Base-by-base conservation (phyloP, 2,797 vertebrate genomes). In the Argya squamiceps region DNA sequence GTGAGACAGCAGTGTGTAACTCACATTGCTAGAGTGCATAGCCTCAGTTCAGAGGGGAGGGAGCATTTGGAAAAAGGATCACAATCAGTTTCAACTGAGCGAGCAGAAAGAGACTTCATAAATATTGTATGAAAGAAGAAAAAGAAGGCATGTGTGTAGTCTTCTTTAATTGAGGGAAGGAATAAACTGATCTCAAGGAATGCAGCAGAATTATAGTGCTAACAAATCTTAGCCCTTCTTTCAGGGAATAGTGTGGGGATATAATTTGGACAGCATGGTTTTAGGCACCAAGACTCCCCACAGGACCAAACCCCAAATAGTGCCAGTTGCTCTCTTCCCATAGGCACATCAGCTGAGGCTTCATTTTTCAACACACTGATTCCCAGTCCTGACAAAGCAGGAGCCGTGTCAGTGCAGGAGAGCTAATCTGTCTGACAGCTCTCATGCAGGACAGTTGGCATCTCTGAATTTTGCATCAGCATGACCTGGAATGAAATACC, bases 391-490 rank as follows among this genome's bases (percentile, higher is more conserved):
- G 95, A 88, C 83, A 81, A 89, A 95, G 93, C 37, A 87, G 87
- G 47, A 74, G 80, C 88, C 94, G 55, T 63, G 46, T 97, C 90
- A 96, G 78, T 22, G 64, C 47, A 68, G 67, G 30, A 88, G 52
- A n/a, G 60, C 84, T 96, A 92, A 97, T 97, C 95, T 96, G 76
- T 78, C 84, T 97, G 97, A 97, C 97, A 96, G 97, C 62, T 94
- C 82, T 94, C 92, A 93, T 55, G 68, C 88, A 92, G 95, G 97
- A 97, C 97, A 97, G 95, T 97, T 97, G 97, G 97, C 93, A 80
- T 76, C 76, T 92, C 91, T 97, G 93, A 97, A 97, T 97, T 97
- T 97, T 97, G 93, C 95, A 97, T 97, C 95, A 96, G 82, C 41
- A 8, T 97, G 96, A 96, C 95, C 95, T 96, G 91, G 80, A 95